Percentiles rank a stretch among this genome's conserved stretches.
Conservation (phyloP, 2,888 invertebrate species). For the Eupithecia tripunctaria region DNA sequence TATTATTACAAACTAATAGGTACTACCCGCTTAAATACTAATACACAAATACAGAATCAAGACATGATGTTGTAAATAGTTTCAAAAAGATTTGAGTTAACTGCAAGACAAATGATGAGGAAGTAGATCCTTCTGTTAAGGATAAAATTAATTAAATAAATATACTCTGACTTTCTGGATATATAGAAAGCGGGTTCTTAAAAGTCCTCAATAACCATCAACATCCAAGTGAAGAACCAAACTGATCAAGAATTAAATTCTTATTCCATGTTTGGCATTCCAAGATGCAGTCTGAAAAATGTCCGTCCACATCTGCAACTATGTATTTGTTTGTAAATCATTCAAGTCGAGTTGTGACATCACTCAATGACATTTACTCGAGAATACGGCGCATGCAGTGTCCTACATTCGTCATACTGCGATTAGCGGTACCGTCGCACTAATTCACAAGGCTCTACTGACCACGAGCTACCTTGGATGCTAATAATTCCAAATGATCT, state of each 20-base stretch:
- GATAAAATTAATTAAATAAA: neutral
- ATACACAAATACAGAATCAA: no score
- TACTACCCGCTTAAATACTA: no score
- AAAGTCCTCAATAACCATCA: no score
- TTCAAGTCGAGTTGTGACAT: slow-evolving; percentile 7
- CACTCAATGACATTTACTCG: slow-evolving; percentile 11
- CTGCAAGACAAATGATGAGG: neutral
- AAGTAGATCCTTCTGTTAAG: neutral
- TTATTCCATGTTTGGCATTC: slow-evolving; percentile 2
- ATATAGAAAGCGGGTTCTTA: neutral
- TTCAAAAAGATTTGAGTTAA: neutral
- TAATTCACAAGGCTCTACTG: slow-evolving; percentile 75
- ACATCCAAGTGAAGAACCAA: no score
- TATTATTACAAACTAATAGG: no score
- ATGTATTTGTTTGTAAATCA: slow-evolving; percentile 10
- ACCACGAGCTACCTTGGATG: slow-evolving; percentile 77
- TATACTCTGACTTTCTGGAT: neutral
- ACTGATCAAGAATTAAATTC: neutral
- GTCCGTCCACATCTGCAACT: slow-evolving; percentile 2
- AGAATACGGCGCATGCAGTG: slow-evolving; percentile 15
- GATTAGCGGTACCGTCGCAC: slow-evolving; percentile 44
- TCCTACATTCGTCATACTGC: slow-evolving; percentile 36
- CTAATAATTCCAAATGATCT: slow-evolving; percentile 73
- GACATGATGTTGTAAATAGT: neutral
- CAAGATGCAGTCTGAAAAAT: neutral